phyloP scores from a whole-genome alignment of 2,888 invertebrate species.

The Lomographa bimaculata region DNA sequence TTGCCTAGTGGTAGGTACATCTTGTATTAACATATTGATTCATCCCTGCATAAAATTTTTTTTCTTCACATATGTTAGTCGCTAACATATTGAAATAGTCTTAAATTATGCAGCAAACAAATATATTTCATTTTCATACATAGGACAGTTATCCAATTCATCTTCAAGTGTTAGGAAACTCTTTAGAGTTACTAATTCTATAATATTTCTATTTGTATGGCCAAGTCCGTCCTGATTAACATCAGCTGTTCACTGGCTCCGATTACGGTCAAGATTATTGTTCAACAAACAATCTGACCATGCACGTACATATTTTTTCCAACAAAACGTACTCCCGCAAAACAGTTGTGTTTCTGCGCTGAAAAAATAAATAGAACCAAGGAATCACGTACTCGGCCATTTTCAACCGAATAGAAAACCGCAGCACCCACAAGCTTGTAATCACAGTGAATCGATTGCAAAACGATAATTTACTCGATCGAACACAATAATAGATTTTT shows the following conservation, averaged over 20 bases:
- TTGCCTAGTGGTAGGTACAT: too few species aligned
- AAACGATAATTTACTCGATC: slow-evolving; percentile 74
- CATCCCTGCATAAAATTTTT: too few species aligned
- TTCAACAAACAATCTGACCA: slow-evolving; percentile 38
- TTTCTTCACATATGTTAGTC: too few species aligned
- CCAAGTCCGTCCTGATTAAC: too few species aligned
- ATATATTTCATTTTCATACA: too few species aligned
- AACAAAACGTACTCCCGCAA: slow-evolving; percentile 68
- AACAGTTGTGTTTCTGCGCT: slow-evolving; percentile 46
- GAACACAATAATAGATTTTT: slow-evolving; percentile 71
- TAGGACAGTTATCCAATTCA: too few species aligned
- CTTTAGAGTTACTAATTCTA: too few species aligned
- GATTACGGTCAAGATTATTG: slow-evolving; percentile 30
- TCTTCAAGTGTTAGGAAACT: too few species aligned
- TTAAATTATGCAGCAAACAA: too few species aligned
- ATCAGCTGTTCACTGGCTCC: slow-evolving; percentile 3
- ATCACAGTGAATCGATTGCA: slow-evolving; percentile 74
- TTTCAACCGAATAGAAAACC: slow-evolving; percentile 71
- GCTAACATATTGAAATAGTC: too few species aligned
- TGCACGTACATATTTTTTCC: slow-evolving; percentile 62
- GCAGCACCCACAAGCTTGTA: slow-evolving; percentile 72
- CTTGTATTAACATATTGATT: too few species aligned
- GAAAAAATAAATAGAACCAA: slow-evolving; percentile 56
- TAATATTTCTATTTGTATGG: too few species aligned
- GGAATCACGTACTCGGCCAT: slow-evolving; percentile 71